phyloP scores from a whole-genome alignment of 1,140 invertebrate species.

The Mylabris phalerata region DNA sequence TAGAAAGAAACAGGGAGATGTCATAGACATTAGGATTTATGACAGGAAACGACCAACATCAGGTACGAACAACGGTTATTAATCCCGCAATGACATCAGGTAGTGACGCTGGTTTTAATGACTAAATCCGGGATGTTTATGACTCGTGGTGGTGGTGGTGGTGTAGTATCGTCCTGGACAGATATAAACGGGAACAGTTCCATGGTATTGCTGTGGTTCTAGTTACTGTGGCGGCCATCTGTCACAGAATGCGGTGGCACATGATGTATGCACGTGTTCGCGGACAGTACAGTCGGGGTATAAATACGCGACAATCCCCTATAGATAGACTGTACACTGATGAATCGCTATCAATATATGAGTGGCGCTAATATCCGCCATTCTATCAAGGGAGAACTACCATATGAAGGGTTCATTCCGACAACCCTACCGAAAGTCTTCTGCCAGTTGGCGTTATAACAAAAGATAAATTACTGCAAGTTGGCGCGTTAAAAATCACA shows the following conservation, averaged over 20 bases:
- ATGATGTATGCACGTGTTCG: slow-evolving; percentile 24
- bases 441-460: slow-evolving; percentile 19
- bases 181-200: slow-evolving; percentile 13
- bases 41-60: not conserved
- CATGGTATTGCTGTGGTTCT: slow-evolving; percentile 8
- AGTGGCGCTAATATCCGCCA: slow-evolving; percentile 9
- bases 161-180: slow-evolving; percentile 1
- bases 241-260: slow-evolving; percentile 21
- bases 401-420: slow-evolving; percentile 16
- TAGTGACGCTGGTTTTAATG: slow-evolving; percentile 24
- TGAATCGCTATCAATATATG: slow-evolving; percentile 17
- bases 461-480: slow-evolving; percentile 19
- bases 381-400: slow-evolving; percentile 4
- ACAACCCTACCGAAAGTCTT: not conserved
- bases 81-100: slow-evolving; percentile 20
- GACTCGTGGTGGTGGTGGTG: not conserved
- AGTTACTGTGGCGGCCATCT: slow-evolving; percentile 21
- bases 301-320: not conserved
- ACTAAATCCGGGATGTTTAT: slow-evolving; percentile 21
- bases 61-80: slow-evolving; percentile 11
- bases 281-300: slow-evolving; percentile 3
- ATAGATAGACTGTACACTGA: slow-evolving; percentile 6
- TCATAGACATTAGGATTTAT: not conserved
- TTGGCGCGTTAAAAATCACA: not conserved
- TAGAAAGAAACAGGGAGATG: no score